phyloP scores from a whole-genome alignment of 1,140 invertebrate genomes.

The Drosophila melanica region DNA sequence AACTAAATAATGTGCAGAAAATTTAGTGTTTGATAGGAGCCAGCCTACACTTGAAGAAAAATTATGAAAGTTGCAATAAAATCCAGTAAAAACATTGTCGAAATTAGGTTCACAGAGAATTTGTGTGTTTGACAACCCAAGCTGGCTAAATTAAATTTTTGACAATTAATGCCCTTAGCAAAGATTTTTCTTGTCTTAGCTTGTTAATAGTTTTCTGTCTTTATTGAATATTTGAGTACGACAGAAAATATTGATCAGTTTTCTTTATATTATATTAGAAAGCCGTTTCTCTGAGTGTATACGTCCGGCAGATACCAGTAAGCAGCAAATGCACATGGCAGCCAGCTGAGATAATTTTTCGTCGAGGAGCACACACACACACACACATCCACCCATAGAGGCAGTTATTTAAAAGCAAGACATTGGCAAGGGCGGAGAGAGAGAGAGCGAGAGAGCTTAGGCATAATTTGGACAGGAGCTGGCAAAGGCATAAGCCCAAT shows the following conservation, averaged over 20 bases:
- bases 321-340: slow-evolving; percentile 51
- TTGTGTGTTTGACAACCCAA: too few species aligned
- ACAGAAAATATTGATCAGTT: too few species aligned
- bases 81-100: too few species aligned
- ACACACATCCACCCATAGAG: not conserved
- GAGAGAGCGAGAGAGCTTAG: slow-evolving; percentile 39
- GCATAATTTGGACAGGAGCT: slow-evolving; percentile 59
- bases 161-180: too few species aligned
- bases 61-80: too few species aligned
- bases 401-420: slow-evolving; percentile 44
- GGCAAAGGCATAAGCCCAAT: slow-evolving; percentile 30
- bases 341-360: slow-evolving; percentile 59
- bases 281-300: not conserved
- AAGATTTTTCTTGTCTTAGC: too few species aligned
- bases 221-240: too few species aligned
- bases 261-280: too few species aligned
- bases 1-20: slow-evolving; percentile 79
- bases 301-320: not conserved
- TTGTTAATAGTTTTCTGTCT: too few species aligned
- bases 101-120: too few species aligned
- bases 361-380: slow-evolving; percentile 3
- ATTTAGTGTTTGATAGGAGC: slow-evolving; percentile 53
- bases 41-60: not conserved
- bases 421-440: not conserved
- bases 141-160: too few species aligned